phyloP scores from a whole-genome alignment of 2,888 invertebrate genomes.

The Gonocerus acuteangulatus region DNA sequence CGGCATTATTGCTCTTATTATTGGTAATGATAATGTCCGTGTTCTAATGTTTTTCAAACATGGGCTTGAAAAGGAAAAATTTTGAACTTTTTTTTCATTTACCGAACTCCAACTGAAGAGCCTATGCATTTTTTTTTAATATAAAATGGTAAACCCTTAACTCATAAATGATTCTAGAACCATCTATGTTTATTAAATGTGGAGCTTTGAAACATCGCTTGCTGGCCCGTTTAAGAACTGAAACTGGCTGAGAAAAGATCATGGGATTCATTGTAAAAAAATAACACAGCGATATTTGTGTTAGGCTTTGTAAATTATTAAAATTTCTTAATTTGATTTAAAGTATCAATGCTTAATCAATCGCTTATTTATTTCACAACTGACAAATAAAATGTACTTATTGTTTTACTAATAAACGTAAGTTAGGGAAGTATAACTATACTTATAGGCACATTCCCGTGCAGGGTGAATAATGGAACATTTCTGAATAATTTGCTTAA shows the following conservation, averaged over 20 bases:
- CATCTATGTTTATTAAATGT: background rate
- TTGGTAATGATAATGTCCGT: constrained; percentile 72
- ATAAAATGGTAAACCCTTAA: background rate
- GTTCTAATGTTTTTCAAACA: constrained; percentile 95
- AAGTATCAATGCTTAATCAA: too few relatives aligned
- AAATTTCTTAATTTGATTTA: constrained; percentile 8
- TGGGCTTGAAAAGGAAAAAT: constrained; percentile 90
- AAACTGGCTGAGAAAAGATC: background rate
- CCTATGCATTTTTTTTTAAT: constrained; percentile 12
- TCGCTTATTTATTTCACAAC: too few relatives aligned
- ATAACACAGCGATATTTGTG: background rate
- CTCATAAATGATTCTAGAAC: background rate
- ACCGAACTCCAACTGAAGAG: background rate
- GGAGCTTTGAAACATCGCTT: background rate
- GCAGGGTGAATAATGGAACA: too few relatives aligned
- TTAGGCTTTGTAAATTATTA: background rate
- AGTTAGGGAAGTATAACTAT: too few relatives aligned
- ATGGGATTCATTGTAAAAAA: background rate
- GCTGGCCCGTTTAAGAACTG: background rate
- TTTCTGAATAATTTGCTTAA: too few relatives aligned
- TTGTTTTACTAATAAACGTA: too few relatives aligned
- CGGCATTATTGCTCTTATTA: constrained; percentile 84
- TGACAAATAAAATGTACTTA: too few relatives aligned
- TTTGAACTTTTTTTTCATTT: constrained; percentile 49
- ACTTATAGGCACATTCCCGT: too few relatives aligned